These are phyloP conservation scores for Labeo rohita DNA, from an alignment of 2,113 vertebrate genomes.

Conservation along the genomic window DNA sequence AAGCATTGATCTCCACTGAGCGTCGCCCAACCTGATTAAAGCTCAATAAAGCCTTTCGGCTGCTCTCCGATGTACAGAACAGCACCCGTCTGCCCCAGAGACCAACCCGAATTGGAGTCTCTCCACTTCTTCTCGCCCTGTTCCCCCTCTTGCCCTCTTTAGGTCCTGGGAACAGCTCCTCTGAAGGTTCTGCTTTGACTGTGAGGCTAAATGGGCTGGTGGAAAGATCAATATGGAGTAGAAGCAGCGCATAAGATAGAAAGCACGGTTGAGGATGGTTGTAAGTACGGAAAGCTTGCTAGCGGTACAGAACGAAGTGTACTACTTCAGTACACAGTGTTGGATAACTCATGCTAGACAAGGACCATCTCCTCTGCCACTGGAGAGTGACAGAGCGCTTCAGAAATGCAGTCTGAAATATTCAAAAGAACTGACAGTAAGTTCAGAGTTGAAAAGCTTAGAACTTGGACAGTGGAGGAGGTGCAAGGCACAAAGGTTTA, in stretches of 20 bases:
- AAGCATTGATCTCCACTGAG: constrained; percentile 75
- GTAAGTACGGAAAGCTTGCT: background rate
- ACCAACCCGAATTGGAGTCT: constrained; percentile 58
- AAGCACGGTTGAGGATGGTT: constrained; percentile 39
- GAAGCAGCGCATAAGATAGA: constrained; percentile 64
- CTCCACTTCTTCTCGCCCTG: constrained; percentile 3
- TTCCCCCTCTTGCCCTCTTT: constrained; percentile 35
- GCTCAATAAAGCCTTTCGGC: constrained; percentile 72
- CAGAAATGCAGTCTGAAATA: constrained; percentile 69
- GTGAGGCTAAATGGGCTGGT: constrained; percentile 71
- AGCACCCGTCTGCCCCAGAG: constrained; percentile 64
- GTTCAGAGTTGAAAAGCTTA: constrained; percentile 52
- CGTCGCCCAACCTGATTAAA: constrained; percentile 75
- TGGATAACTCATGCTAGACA: constrained; percentile 50
- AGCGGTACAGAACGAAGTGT: background rate
- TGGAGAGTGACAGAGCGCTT: constrained; percentile 67
- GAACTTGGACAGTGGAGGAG: constrained; percentile 37
- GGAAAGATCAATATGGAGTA: constrained; percentile 67
- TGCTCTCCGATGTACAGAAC: constrained; percentile 52
- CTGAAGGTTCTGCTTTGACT: constrained; percentile 59
- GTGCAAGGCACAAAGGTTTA: constrained; percentile 4
- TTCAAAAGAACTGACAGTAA: constrained; percentile 68
- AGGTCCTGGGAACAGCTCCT: constrained; percentile 53
- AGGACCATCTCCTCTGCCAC: constrained; percentile 59
- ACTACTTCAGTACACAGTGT: background rate